phyloP scores from a whole-genome alignment of 1,140 invertebrate genomes.

The Hetaerina americana region DNA sequence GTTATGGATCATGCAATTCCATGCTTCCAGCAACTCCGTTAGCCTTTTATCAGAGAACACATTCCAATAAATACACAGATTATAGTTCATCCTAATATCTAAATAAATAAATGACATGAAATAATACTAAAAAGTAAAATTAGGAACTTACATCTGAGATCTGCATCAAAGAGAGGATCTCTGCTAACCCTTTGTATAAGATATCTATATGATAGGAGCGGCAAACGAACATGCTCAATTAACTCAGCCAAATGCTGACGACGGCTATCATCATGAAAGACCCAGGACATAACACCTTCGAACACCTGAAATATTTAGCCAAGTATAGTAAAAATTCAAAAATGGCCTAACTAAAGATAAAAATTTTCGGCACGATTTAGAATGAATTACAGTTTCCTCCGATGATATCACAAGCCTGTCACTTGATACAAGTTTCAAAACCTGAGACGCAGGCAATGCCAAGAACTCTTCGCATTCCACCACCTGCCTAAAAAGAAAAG shows the following conservation, averaged over 20 bases:
- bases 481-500: constrained; percentile 58
- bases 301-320: constrained; percentile 43
- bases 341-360: no score
- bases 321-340: constrained; percentile 5
- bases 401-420: constrained; percentile 76
- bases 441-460: constrained; percentile 61
- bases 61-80: no score
- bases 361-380: no score
- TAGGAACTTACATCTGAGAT: constrained; percentile 49
- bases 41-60: no score
- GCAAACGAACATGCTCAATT: constrained; percentile 86
- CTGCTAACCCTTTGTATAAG: constrained; percentile 79
- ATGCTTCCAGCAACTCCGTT: no score
- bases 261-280: constrained; percentile 60
- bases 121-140: no score
- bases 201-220: constrained; percentile 77
- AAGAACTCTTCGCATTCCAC: constrained; percentile 92
- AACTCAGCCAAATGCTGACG: constrained; percentile 60
- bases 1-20: no score
- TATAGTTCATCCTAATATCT: no score
- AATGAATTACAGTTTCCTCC: constrained; percentile 64
- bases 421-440: constrained; percentile 73
- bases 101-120: no score
- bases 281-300: constrained; percentile 78
- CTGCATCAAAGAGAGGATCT: constrained; percentile 73